Conservation (phyloP, 2,888 invertebrate genomes). For the Dynastes grantii region DNA sequence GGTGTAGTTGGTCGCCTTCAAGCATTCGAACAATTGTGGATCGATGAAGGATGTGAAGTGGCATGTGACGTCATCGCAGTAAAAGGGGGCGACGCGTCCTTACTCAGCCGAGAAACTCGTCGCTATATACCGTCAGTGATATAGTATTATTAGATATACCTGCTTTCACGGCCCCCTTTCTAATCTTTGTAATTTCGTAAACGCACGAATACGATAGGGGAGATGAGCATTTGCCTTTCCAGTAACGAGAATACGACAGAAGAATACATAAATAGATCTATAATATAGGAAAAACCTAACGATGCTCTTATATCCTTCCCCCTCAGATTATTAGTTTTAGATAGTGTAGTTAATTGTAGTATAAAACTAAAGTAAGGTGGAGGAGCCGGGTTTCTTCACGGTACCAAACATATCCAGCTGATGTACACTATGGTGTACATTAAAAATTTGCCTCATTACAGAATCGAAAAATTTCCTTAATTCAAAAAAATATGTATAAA, state of each 20-base stretch:
- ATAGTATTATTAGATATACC: slow-evolving; percentile 57
- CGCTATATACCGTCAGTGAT: slow-evolving; percentile 53
- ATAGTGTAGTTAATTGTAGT: no score
- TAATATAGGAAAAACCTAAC: slow-evolving; percentile 3
- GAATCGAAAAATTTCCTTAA: no score
- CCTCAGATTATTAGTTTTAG: no score
- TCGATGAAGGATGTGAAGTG: slow-evolving; percentile 57
- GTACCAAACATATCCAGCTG: no score
- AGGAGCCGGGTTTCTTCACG: no score
- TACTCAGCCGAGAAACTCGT: slow-evolving; percentile 49
- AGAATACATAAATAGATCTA: slow-evolving; percentile 23
- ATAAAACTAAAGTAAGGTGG: no score
- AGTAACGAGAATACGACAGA: slow-evolving; percentile 3
- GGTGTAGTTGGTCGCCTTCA: slow-evolving; percentile 45
- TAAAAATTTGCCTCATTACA: no score
- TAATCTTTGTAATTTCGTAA: slow-evolving; percentile 44
- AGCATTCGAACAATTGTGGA: slow-evolving; percentile 58
- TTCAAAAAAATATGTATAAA: no score
- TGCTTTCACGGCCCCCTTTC: slow-evolving; percentile 49
- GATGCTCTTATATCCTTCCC: not conserved
- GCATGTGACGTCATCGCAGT: slow-evolving; percentile 57
- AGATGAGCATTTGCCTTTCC: slow-evolving; percentile 25
- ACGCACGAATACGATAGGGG: slow-evolving; percentile 30
- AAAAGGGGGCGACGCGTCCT: slow-evolving; percentile 53
- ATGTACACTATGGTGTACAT: no score